phyloP scores from a whole-genome alignment of 2,888 invertebrate species.

The Xylota sylvarum region DNA sequence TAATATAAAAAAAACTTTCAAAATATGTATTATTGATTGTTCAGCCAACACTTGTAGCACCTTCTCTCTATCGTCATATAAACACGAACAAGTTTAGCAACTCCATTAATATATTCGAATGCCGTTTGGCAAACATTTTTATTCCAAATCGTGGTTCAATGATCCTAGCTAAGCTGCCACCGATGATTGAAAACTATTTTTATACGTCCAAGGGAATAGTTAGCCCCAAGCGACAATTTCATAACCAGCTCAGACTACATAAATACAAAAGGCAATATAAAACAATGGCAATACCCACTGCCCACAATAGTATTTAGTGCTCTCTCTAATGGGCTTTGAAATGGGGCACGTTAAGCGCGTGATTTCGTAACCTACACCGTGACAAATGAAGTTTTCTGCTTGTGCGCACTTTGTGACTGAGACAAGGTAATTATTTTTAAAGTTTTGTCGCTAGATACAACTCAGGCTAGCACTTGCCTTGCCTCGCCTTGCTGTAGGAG shows the following conservation, averaged over 20 bases:
- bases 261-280: constrained; percentile 20
- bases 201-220: constrained; percentile 16
- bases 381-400: constrained; percentile 62
- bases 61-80: not conserved
- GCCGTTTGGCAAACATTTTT: constrained; percentile 3
- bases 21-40: not conserved
- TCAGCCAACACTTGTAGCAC: not conserved
- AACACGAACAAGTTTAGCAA: constrained; percentile 41
- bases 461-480: constrained; percentile 47
- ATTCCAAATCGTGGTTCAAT: constrained; percentile 42
- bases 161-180: constrained; percentile 27
- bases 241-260: constrained; percentile 42
- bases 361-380: constrained; percentile 65
- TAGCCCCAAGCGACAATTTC: constrained; percentile 57
- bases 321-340: constrained; percentile 38
- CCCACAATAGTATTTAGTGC: constrained; percentile 34
- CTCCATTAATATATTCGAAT: constrained; percentile 27
- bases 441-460: constrained; percentile 35
- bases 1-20: not conserved
- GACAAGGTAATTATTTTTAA: constrained; percentile 59
- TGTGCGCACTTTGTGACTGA: constrained; percentile 34
- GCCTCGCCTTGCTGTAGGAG: constrained; percentile 6
- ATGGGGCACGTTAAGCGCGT: constrained; percentile 64
- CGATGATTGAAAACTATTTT: constrained; percentile 52
- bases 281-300: constrained; percentile 46